phyloP scores from a whole-genome alignment of 2,113 vertebrate genomes.

The Acanthisitta chloris region DNA sequence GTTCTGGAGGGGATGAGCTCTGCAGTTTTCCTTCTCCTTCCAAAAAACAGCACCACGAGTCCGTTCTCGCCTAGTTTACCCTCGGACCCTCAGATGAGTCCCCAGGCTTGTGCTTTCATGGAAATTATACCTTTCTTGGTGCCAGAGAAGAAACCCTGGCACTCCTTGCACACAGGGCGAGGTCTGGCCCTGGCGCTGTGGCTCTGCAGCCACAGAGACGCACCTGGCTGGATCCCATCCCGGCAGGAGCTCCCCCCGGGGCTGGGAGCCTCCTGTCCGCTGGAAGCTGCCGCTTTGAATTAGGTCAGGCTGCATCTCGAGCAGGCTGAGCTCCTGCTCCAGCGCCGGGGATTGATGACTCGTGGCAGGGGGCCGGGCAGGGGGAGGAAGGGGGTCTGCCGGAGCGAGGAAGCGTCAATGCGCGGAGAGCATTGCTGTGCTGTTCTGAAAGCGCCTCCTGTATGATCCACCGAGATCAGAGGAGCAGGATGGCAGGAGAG shows the following conservation, averaged over 20 bases:
- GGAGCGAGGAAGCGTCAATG: not conserved
- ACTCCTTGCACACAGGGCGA: accelerated
- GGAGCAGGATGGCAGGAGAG: not conserved
- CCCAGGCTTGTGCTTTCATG: not conserved
- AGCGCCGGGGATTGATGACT: not conserved
- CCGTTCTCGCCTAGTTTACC: not conserved
- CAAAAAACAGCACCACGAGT: not conserved
- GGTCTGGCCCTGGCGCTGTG: not conserved
- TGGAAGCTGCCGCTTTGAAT: slow-evolving; percentile 29
- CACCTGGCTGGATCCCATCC: not conserved
- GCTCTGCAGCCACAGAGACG: not conserved
- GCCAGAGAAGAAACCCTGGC: accelerated
- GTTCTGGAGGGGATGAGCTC: not conserved
- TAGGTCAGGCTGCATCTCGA: slow-evolving; percentile 51
- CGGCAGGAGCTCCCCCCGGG: not conserved
- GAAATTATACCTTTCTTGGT: not conserved
- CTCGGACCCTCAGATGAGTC: not conserved
- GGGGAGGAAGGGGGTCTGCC: not conserved
- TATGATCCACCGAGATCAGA: not conserved
- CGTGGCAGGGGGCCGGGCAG: not conserved
- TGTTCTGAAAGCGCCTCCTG: not conserved
- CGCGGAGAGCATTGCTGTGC: accelerated
- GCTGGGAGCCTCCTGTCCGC: not conserved
- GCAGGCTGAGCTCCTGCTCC: not conserved
- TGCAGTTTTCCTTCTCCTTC: not conserved